Evolutionary conservation across 2,888 invertebrate species (phyloP), one percentile per base, ranked within the genome.

Genomic region (Elysia crispata): DNA sequence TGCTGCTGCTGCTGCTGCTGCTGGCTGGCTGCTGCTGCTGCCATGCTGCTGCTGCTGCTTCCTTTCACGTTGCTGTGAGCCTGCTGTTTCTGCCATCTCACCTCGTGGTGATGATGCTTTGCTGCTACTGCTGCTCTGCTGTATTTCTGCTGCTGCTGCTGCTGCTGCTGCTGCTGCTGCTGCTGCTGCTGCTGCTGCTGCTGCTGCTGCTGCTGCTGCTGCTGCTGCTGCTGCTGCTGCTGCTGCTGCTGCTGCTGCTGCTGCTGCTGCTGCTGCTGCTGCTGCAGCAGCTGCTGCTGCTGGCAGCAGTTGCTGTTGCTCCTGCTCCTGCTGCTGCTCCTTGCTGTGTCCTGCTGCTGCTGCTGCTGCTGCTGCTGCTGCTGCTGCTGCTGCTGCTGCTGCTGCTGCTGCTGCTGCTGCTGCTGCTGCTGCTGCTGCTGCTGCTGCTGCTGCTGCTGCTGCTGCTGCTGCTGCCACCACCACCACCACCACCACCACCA

Each of bases 371-470:
- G 18, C 54, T 54, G 18, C 54, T 54, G 18, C 54, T 54, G 18
- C 54, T 54, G 18, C 54, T 54, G 18, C 54, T 54, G 18, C 54
- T 54, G 18, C 54, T 54, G 18, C 54, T 54, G 54, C 54, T 54
- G 54, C 54, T 54, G 54, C 54, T 54, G 54, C 54, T 54, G 54
- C 54, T 54, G 54, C 54, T 54, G 54, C 54, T 54, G 54, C 54
- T 54, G 54, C 54, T 54, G 54, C 54, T 54, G 54, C 54, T 54
- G 54, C 54, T 54, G 54, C 54, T 54, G 54, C 54, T 54, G 54
- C 18, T 54, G 54, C 54, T 54, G 54, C 54, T 54, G 54, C 54
- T 54, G 54, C 54, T 15, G 54, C 54, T 54, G 54, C 54, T 54
- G 18, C 54, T 54, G 13, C 54, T 54, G 54, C 54, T 54, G 18